Conservation (phyloP, 2,888 invertebrate genomes). For the Agonopterix alstromeriana region DNA sequence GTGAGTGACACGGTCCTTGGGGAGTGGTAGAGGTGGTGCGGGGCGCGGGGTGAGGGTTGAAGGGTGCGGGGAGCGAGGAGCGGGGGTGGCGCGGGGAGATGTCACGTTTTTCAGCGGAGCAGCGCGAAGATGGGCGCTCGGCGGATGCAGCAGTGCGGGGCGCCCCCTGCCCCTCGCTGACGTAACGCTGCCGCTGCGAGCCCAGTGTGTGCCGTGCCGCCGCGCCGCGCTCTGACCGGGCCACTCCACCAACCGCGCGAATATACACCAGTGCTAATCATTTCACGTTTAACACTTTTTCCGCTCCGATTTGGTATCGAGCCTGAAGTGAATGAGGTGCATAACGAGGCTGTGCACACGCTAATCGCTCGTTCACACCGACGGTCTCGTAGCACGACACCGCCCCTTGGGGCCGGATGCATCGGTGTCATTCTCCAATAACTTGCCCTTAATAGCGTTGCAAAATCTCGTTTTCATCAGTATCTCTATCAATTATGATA, state of each 20-base stretch:
- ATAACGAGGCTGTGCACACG: constrained; percentile 44
- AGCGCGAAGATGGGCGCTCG: constrained; percentile 58
- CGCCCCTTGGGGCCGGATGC: constrained; percentile 59
- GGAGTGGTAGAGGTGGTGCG: constrained; percentile 22
- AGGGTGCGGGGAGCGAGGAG: constrained; percentile 8
- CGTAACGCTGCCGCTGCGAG: constrained; percentile 60
- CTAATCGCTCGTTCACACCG: constrained; percentile 22
- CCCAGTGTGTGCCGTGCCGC: constrained; percentile 73
- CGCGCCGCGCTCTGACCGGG: constrained; percentile 68
- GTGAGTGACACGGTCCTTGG: constrained; percentile 34
- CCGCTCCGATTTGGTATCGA: constrained; percentile 43
- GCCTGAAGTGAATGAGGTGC: constrained; percentile 63
- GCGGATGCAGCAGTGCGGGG: constrained; percentile 71
- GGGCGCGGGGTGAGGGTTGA: constrained; percentile 19
- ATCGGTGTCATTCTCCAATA: constrained; percentile 62
- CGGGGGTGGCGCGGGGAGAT: constrained; percentile 38
- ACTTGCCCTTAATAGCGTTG: constrained; percentile 49
- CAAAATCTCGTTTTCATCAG: constrained; percentile 40
- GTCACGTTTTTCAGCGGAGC: constrained; percentile 62
- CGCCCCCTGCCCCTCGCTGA: constrained; percentile 52
- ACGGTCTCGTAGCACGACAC: constrained; percentile 26
- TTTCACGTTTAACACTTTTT: constrained; percentile 64
- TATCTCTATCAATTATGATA: constrained; percentile 23
- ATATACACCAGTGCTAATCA: constrained; percentile 62
- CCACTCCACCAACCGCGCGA: constrained; percentile 53